Percentiles rank a stretch among this genome's conserved stretches.
Conservation (phyloP, 2,888 invertebrate genomes). For the Sisyra nigra region DNA sequence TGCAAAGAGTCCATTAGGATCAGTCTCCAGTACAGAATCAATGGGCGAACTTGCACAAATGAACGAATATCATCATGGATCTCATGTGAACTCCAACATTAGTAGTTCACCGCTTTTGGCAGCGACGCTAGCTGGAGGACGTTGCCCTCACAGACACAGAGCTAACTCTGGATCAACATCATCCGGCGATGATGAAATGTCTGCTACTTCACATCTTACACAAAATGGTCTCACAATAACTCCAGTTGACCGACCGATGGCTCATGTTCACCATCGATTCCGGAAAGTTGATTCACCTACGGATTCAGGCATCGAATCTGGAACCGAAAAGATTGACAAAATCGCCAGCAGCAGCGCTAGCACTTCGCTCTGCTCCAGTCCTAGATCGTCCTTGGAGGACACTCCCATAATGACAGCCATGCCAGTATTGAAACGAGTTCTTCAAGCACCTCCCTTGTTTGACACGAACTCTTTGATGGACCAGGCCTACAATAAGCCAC, state of each 20-base stretch:
- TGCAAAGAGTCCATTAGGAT: conserved; percentile 71
- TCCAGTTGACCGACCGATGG: conserved; percentile 34
- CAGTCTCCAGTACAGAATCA: conserved; percentile 78
- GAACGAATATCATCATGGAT: conserved; percentile 35
- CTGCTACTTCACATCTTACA: conserved; percentile 50
- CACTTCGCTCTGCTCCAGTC: conserved; percentile 72
- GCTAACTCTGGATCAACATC: conserved; percentile 58
- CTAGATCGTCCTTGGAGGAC: conserved; percentile 69
- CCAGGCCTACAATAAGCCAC: conserved; percentile 78
- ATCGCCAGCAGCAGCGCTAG: conserved; percentile 33
- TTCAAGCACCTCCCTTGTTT: conserved; percentile 83
- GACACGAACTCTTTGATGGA: conserved; percentile 86
- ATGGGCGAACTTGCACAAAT: conserved; percentile 44
- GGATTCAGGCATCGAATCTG: conserved; percentile 87
- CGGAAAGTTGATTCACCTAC: conserved; percentile 82
- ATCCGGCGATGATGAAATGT: conserved; percentile 67
- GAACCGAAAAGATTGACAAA: conserved; percentile 74
- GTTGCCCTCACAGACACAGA: conserved; percentile 59
- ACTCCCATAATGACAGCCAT: conserved; percentile 63
- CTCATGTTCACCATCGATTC: conserved; percentile 36
- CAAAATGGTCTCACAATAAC: conserved; percentile 60
- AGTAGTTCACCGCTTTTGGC: conserved; percentile 59
- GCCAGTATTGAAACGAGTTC: conserved; percentile 83
- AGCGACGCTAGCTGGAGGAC: conserved; percentile 51
- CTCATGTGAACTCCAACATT: conserved; percentile 37